Evolutionary conservation across 2,113 vertebrate genomes (phyloP).

Genomic region (Ophthalmolycus amberensis): DNA sequence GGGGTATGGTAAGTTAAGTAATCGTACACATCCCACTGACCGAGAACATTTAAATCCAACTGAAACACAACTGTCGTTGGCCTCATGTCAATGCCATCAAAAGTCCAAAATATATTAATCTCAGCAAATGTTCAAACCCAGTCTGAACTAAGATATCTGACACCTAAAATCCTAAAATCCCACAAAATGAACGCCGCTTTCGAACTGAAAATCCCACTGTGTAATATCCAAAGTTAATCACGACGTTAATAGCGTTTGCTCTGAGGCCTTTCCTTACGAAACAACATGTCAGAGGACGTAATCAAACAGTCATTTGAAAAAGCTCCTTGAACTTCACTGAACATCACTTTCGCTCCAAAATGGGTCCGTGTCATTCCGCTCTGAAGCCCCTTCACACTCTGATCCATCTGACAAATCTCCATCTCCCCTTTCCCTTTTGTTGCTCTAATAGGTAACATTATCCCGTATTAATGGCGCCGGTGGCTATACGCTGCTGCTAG

Average conservation of each 20-base stretch:
- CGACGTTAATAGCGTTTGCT: constrained; percentile 48
- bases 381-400: constrained; percentile 58
- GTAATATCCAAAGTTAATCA: constrained; percentile 36
- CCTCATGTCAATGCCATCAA: not conserved
- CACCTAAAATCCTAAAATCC: not conserved
- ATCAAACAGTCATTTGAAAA: constrained; percentile 65
- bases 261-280: constrained; percentile 43
- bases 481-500: constrained; percentile 68
- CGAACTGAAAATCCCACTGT: constrained; percentile 9
- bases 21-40: not conserved
- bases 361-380: constrained; percentile 51
- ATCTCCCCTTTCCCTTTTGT: constrained; percentile 69
- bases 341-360: constrained; percentile 53
- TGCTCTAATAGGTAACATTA: constrained; percentile 81
- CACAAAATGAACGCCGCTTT: not conserved
- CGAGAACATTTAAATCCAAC: not conserved
- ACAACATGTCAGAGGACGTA: constrained; percentile 60
- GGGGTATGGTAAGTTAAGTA: too few relatives aligned
- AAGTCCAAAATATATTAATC: constrained; percentile 5
- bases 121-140: not conserved
- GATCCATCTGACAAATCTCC: constrained; percentile 66
- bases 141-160: not conserved
- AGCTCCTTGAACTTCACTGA: constrained; percentile 59
- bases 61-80: not conserved
- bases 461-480: constrained; percentile 75